A percentile compares a stretch with the other conserved stretches of the same genome.
Evolutionary conservation across 1,140 invertebrate genomes (phyloP).

Genomic region (Probaryconus sp.): DNA sequence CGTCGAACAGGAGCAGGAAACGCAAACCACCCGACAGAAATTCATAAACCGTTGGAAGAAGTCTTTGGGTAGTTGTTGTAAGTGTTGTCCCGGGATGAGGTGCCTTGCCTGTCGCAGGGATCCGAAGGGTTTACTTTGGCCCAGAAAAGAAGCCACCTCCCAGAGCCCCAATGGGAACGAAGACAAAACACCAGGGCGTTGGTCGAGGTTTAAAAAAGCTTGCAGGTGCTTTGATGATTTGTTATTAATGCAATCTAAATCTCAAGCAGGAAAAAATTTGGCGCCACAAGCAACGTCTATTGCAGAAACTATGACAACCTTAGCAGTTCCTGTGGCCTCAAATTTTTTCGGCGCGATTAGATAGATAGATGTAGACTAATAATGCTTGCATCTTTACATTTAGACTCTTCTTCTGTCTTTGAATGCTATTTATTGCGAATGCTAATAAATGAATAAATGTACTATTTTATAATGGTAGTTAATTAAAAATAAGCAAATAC

Average conservation of each 20-base stretch:
- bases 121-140: constrained; percentile 68
- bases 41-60: constrained; percentile 65
- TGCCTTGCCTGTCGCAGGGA: constrained; percentile 71
- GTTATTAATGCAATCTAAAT: constrained; percentile 33
- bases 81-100: constrained; percentile 70
- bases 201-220: constrained; percentile 68
- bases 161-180: constrained; percentile 20
- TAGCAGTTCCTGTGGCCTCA: too few species aligned
- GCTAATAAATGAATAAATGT: too few species aligned
- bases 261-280: too few species aligned
- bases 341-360: too few species aligned
- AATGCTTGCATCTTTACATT: too few species aligned
- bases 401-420: too few species aligned
- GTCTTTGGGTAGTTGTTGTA: constrained; percentile 62
- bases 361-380: too few species aligned
- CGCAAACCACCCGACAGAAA: constrained; percentile 36
- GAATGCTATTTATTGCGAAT: too few species aligned
- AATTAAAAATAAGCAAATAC: too few species aligned
- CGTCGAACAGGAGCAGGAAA: constrained; percentile 28
- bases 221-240: constrained; percentile 64
- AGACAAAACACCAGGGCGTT: constrained; percentile 55
- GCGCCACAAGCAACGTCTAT: too few species aligned
- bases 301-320: too few species aligned
- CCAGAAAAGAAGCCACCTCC: constrained; percentile 57
- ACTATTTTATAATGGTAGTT: too few species aligned